Evolutionary conservation across 2,888 invertebrate genomes (phyloP).

Genomic region (Lasioglossum pauxillum): DNA sequence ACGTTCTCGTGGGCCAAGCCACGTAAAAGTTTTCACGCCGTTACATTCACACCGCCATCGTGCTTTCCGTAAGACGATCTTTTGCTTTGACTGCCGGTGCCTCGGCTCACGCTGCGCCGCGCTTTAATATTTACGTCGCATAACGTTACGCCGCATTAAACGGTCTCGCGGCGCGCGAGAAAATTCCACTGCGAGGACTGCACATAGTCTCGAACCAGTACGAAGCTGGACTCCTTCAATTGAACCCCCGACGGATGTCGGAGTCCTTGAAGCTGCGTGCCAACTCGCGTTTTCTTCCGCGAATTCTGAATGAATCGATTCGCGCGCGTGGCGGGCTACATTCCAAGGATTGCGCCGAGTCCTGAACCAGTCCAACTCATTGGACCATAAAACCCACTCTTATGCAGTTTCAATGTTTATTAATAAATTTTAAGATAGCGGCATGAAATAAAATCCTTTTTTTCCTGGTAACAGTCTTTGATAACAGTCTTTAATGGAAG

Average conservation of each 20-base stretch:
- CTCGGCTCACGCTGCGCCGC: slow-evolving; percentile 39
- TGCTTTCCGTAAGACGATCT: slow-evolving; percentile 59
- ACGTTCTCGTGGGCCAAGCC: slow-evolving; percentile 7
- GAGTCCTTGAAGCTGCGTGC: background rate
- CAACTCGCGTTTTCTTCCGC: background rate
- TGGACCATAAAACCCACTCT: no score
- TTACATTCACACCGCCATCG: slow-evolving; percentile 26
- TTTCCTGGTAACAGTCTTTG: no score
- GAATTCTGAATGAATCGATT: background rate
- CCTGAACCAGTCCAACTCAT: no score
- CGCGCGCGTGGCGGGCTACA: background rate
- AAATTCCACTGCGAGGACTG: slow-evolving; percentile 32
- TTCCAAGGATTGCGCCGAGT: no score
- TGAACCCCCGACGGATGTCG: slow-evolving; percentile 15
- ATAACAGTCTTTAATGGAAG: no score
- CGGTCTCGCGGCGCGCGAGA: slow-evolving; percentile 45
- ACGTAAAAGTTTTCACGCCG: slow-evolving; percentile 52
- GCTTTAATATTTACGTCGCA: slow-evolving; percentile 70
- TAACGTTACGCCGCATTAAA: slow-evolving; percentile 71
- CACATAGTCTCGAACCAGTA: slow-evolving; percentile 16
- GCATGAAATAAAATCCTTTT: no score
- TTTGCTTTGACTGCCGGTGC: slow-evolving; percentile 58
- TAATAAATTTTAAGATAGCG: no score
- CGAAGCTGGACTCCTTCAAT: slow-evolving; percentile 22
- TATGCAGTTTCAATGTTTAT: no score